Conservation (phyloP, 2,888 invertebrate species). For the Camponotus fellah region DNA sequence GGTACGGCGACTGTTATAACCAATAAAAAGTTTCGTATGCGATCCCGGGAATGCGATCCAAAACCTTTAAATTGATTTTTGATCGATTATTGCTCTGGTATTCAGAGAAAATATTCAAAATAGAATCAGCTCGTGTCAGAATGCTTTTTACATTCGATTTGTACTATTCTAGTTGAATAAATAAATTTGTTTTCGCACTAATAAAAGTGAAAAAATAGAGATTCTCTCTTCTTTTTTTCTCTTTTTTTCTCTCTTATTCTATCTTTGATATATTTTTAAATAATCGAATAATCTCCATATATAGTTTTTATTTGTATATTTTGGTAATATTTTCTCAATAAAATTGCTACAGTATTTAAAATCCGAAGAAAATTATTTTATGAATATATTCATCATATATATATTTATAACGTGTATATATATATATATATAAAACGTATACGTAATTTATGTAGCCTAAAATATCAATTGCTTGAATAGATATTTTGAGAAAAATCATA, state of each 20-base stretch:
- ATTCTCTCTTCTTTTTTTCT: neutral
- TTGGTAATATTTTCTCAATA: neutral
- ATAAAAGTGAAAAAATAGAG: neutral
- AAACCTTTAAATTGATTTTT: conserved; percentile 41
- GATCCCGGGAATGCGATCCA: conserved; percentile 12
- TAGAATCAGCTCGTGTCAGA: neutral
- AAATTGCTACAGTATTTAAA: neutral
- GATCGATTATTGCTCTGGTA: conserved; percentile 23
- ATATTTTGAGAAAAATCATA: neutral
- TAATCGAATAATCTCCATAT: neutral
- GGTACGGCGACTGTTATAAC: conserved; percentile 45
- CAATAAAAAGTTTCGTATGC: conserved; percentile 36
- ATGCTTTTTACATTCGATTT: neutral
- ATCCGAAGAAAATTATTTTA: neutral
- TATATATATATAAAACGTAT: neutral
- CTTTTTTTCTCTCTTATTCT: neutral
- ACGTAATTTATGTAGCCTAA: neutral
- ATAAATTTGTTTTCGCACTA: neutral
- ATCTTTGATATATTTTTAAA: neutral
- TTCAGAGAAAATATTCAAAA: neutral
- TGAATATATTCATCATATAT: neutral
- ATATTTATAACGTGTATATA: neutral
- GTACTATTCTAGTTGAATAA: neutral
- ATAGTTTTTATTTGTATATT: neutral
- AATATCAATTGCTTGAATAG: neutral